Percentiles rank a stretch among this genome's conserved stretches.
Evolutionary conservation across 2,888 invertebrate genomes (phyloP).

Genomic region (Archips xylosteana): DNA sequence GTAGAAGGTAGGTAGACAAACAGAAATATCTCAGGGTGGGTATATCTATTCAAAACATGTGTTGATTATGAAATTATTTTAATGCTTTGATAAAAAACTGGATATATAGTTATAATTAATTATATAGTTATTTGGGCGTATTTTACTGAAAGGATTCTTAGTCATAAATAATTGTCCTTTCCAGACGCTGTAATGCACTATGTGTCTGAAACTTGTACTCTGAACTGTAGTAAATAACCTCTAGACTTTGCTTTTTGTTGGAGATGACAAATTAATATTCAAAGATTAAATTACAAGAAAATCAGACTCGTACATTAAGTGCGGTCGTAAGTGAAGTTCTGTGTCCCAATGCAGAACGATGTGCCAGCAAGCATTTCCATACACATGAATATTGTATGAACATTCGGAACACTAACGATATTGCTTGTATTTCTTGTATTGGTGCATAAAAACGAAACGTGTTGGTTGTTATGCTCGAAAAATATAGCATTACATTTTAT

Average conservation of each 20-base stretch:
- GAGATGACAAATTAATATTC: not conserved
- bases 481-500: constrained; percentile 16
- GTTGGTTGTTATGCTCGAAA: constrained; percentile 19
- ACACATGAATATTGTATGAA: constrained; percentile 46
- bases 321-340: constrained; percentile 33
- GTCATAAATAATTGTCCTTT: too few species aligned
- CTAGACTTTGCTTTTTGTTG: too few species aligned
- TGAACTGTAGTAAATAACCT: not conserved
- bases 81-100: not conserved
- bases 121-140: too few species aligned
- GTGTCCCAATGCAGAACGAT: constrained; percentile 28
- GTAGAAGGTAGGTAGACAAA: not conserved
- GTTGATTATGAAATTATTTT: not conserved
- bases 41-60: not conserved
- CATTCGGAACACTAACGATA: constrained; percentile 43
- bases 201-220: not conserved
- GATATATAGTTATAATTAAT: too few species aligned
- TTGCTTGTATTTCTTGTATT: constrained; percentile 36
- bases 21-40: not conserved
- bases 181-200: too few species aligned
- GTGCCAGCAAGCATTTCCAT: constrained; percentile 41
- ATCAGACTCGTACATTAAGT: not conserved
- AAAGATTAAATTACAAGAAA: not conserved
- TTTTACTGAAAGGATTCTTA: too few species aligned
- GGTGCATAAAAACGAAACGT: constrained; percentile 38